Percentiles rank a stretch among this genome's conserved stretches.
Evolutionary conservation across 2,888 invertebrate genomes (phyloP).

Genomic region (Ennomos quercinarius): DNA sequence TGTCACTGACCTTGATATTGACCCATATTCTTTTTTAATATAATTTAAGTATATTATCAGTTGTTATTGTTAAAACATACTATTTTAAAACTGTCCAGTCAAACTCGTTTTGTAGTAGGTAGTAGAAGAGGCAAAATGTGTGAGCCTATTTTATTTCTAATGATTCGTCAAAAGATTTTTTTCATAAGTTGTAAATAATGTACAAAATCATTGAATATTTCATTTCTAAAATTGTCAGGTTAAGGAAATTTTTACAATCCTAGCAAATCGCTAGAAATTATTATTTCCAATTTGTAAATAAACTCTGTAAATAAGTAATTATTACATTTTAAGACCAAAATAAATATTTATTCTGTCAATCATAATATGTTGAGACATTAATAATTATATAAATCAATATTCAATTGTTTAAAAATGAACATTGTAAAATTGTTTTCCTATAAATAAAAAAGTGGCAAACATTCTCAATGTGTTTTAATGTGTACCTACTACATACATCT

Average conservation of each 20-base stretch:
- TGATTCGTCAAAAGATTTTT: not conserved
- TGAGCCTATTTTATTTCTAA: not conserved
- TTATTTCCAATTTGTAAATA: conserved; percentile 67
- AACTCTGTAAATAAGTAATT: conserved; percentile 65
- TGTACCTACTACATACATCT: no score
- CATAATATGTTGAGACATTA: conserved; percentile 65
- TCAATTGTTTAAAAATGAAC: conserved; percentile 76
- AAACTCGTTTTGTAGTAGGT: not conserved
- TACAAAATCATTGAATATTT: conserved; percentile 57
- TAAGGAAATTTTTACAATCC: conserved; percentile 58
- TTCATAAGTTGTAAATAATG: conserved; percentile 69
- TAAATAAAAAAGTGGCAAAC: conserved; percentile 69
- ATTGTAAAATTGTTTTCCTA: conserved; percentile 83
- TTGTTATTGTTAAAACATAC: no score
- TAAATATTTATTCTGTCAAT: conserved; percentile 78
- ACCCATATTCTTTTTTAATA: no score
- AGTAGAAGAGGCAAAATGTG: not conserved
- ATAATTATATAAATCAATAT: conserved; percentile 69
- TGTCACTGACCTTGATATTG: no score
- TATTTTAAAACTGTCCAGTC: not conserved
- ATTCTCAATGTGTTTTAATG: conserved; percentile 1
- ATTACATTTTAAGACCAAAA: conserved; percentile 64
- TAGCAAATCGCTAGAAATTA: conserved; percentile 61
- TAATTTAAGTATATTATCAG: no score
- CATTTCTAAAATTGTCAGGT: conserved; percentile 44